Conservation (phyloP, 92 coral and sea anemone genomes). For the Blastomussa wellsi region DNA sequence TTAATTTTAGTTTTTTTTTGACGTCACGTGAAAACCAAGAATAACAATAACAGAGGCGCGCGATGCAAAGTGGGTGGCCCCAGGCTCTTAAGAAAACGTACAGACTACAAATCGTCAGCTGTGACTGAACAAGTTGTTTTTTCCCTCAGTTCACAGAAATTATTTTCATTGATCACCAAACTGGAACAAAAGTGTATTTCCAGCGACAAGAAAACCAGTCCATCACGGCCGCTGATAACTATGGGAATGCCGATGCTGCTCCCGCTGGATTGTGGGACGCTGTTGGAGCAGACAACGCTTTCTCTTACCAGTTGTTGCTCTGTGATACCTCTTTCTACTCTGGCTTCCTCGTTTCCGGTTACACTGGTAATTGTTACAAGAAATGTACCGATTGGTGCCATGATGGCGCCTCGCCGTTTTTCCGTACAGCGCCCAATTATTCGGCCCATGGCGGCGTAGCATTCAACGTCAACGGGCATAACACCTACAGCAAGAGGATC, state of each 20-base stretch:
- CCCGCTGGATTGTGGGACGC: neutral
- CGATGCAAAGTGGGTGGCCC: no score
- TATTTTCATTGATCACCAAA: neutral
- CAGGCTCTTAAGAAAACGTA: no score
- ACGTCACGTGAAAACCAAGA: no score
- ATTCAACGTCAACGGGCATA: conserved; percentile 41
- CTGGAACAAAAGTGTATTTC: neutral
- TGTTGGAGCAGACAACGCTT: neutral
- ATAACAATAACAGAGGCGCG: no score
- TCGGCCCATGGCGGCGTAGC: conserved; percentile 20
- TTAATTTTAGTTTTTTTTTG: no score
- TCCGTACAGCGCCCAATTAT: conserved; percentile 30
- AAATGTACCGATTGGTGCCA: conserved; percentile 15
- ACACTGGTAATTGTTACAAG: conserved; percentile 40
- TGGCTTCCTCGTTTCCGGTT: conserved; percentile 45
- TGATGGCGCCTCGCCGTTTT: conserved; percentile 20
- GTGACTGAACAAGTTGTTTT: neutral
- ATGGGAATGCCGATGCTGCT: neutral
- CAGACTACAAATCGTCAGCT: no score
- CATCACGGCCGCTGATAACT: neutral
- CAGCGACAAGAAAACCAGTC: neutral
- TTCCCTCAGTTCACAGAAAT: neutral
- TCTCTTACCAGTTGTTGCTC: conserved; percentile 17
- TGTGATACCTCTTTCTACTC: neutral
- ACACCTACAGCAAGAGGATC: conserved; percentile 7